Base-by-base conservation (phyloP, 2,797 vertebrate genomes). In the Jordanella pulchra region DNA sequence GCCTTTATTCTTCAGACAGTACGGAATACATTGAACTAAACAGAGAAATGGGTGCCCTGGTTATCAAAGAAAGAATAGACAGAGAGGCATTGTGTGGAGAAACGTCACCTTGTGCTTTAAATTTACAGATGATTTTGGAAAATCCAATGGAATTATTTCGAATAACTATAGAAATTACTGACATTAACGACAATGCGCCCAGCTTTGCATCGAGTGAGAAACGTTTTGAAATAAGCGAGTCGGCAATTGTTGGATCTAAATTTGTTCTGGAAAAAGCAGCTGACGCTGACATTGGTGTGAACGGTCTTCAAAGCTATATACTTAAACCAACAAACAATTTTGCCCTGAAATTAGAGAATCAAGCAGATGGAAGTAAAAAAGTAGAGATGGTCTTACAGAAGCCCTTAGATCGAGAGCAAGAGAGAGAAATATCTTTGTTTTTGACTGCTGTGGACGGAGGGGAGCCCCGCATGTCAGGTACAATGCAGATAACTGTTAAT, bases 31-130 rank as follows among this genome's bases (percentile, higher is more conserved):
- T 39, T 39, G 35, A 39, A 39, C 9, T 95, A 65, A 94, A 94
- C 74, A 89, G 89, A 83, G 84, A 89, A 68, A 95, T 84, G 5
- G 95, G 95, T 4, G 87, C 93, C 78, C 89, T 96, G 81, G 87
- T 95, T 23, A 93, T 96, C 35, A 39, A 39, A 39, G 35, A 39
- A 39, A 39, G 35, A 39, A 39, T 39, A 39, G 95, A 96, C 70
- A 93, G 96, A 76, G 95, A 94, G 76, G 53, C 87, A 66, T 79
- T 94, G 3, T 94, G 93, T 71, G 80, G 93, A 2, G 75, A 94
- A 0, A 85, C 91, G 30, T 81, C 89, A 60, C 83, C 86, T 51
- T 95, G 93, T 75, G 78, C 91, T 69, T 82, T 94, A 32, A 89
- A 87, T 60, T 84, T 84, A 23, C 77, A 89, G 55, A 72, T 89